Evolutionary conservation across 2,797 vertebrate genomes (phyloP), one percentile per base, ranked within the genome.

Genomic region (Sebastes itinus): DNA sequence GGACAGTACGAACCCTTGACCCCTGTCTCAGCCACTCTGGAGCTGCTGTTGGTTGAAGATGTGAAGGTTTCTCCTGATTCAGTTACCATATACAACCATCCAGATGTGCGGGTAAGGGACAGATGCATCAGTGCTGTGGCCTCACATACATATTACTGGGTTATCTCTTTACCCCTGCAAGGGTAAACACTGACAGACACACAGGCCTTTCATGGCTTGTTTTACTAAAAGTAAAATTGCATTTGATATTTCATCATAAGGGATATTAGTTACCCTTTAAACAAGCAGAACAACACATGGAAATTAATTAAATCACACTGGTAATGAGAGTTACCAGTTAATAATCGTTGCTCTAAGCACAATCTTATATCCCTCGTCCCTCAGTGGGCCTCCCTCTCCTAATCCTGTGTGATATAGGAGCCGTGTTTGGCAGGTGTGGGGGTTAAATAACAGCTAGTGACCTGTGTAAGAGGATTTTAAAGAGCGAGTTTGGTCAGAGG

Each of bases 11-110:
- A 96, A 22, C 86, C 93, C 7, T 80, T 97, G 32, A 92, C 89
- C 2, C 94, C 96, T 0, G 96, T 98, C 67, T 97, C 96, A 6
- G 96, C 96, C 72, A 95, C 95, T 33, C 88, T 97, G 65, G 98
- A 99, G 6, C 97, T 99, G 63, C 93, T 99, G 28, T 90, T 99
- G 62, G 98, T 99, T 70, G 97, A 98, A 85, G 97, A 99, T 67
- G 97, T 99, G 49, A 96, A 89, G 71, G 96, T 99, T 77, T 96
- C 82, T 66, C 98, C 97, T 0, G 77, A 93, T 6, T 82, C 86
- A 9, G 42, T 98, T 77, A 97, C 96, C 56, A 94, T 99, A 86
- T 99, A 98, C 92, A 99, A 98, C 94, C 97, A 99, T 76, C 98
- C 97, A 4, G 92, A 95, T 0, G 70, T 98, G 59, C 94, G 92